Conservation (phyloP, 2,113 vertebrate genomes). For the Riparia riparia region DNA sequence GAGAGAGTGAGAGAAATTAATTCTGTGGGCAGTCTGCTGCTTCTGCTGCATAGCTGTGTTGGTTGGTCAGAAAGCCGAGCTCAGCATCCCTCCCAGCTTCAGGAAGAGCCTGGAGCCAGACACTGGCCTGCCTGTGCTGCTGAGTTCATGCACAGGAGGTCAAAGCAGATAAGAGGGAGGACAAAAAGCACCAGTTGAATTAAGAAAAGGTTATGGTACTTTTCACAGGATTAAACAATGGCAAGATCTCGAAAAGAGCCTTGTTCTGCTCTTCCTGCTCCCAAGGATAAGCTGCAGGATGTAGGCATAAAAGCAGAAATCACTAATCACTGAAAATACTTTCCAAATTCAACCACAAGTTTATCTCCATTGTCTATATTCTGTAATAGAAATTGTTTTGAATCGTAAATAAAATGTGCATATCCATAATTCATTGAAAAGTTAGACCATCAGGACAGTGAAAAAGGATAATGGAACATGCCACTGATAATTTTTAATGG, state of each 20-base stretch:
- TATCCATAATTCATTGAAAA: not conserved
- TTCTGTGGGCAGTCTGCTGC: not conserved
- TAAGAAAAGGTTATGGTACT: not conserved
- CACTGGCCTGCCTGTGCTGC: not conserved
- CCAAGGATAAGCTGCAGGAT: not conserved
- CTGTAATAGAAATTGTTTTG: not conserved
- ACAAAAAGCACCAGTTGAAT: not conserved
- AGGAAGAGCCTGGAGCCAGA: not conserved
- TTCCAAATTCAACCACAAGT: not conserved
- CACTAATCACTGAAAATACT: not conserved
- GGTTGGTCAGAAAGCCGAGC: not conserved
- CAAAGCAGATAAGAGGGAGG: not conserved
- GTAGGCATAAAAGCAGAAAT: not conserved
- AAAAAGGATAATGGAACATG: slow-evolving; percentile 42
- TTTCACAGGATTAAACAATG: not conserved
- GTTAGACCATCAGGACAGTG: not conserved
- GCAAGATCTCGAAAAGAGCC: not conserved
- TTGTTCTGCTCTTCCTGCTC: not conserved
- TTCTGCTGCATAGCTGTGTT: not conserved
- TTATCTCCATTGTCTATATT: not conserved
- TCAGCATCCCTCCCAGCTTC: not conserved
- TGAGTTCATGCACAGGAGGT: not conserved
- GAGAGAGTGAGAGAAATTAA: not conserved
- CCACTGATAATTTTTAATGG: slow-evolving; percentile 62
- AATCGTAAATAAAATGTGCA: not conserved